Conservation (phyloP, 2,113 vertebrate genomes). For the Typhlomys cinereus region DNA sequence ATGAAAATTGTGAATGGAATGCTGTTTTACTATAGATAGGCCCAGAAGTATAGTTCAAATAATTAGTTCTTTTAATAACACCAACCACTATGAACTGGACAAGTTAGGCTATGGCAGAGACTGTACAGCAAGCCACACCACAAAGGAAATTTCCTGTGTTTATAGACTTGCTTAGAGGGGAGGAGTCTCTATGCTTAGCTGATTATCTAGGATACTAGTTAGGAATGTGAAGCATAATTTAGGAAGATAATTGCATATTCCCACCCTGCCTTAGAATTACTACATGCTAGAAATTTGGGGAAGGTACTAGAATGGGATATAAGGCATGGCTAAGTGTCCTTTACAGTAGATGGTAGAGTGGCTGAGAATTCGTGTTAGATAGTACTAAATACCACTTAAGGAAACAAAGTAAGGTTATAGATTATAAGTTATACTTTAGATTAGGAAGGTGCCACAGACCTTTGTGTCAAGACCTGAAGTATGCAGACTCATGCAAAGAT, state of each 20-base stretch:
- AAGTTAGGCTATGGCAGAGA: not conserved
- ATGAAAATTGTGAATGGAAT: too few species aligned
- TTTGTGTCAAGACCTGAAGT: not conserved
- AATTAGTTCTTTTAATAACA: too few species aligned
- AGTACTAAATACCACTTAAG: not conserved
- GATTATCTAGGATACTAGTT: too few species aligned
- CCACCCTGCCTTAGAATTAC: too few species aligned
- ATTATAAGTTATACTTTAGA: not conserved
- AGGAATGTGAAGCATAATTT: too few species aligned
- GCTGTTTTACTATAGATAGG: too few species aligned
- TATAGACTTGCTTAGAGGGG: not conserved
- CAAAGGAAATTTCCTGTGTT: not conserved
- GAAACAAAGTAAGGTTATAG: not conserved
- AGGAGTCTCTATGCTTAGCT: not conserved
- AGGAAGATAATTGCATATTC: too few species aligned
- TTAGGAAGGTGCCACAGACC: not conserved
- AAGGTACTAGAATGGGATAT: too few species aligned
- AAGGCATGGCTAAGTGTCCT: too few species aligned
- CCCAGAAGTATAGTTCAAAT: too few species aligned
- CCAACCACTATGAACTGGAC: not conserved
- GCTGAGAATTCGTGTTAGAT: not conserved
- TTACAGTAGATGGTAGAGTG: too few species aligned
- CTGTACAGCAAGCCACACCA: not conserved
- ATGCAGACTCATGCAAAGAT: not conserved
- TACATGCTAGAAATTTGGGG: too few species aligned